Evolutionary conservation across 2,797 vertebrate genomes (phyloP), one percentile per base, ranked within the genome.

Genomic region (Podarcis siculus): DNA sequence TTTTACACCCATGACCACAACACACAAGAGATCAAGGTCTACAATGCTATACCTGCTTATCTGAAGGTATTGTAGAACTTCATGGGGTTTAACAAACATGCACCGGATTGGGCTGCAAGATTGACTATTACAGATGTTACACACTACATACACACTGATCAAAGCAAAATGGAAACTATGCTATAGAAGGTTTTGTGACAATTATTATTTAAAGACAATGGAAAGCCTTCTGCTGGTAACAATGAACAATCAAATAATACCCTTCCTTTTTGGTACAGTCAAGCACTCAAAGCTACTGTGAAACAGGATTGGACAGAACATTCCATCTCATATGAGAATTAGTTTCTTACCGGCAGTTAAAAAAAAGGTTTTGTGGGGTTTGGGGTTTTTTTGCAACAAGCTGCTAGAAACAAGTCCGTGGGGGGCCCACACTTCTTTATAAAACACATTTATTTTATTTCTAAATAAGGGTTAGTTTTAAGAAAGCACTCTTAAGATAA

Each of bases 121-220:
- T 69, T 2, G 23, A 91, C 55, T 35, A 35, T 72, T 73, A 30
- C 79, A 89, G 89, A 93, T 89, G 93, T 93, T 66, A 87, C 91
- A 94, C 85, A 72, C 2, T 85, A 66, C 81, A 67, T 67, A 85
- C 85, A 55, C 49, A 15, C 89, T 92, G 95, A 93, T 93, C 89
- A 92, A 89, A 92, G 81, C 55, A 83, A 94, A 91, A 91, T 61
- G 73, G 89, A 92, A 66, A 78, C 23, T 1, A 81, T 80, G 90
- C 93, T 94, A 93, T 95, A 86, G 91, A 64, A 94, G 91, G 95
- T 91, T 95, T 89, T 89, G 94, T 91, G 92, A 90, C 86, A 87
- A 90, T 85, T 92, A 95, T 97, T 94, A 95, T 95, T 95, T 94
- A 95, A 95, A 95, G 92, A 89, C 79, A 95, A 96, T 95, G 94